A percentile compares a stretch with the other conserved stretches of the same genome.
Conservation (phyloP, 2,113 vertebrate species). For the Prolemur simus region DNA sequence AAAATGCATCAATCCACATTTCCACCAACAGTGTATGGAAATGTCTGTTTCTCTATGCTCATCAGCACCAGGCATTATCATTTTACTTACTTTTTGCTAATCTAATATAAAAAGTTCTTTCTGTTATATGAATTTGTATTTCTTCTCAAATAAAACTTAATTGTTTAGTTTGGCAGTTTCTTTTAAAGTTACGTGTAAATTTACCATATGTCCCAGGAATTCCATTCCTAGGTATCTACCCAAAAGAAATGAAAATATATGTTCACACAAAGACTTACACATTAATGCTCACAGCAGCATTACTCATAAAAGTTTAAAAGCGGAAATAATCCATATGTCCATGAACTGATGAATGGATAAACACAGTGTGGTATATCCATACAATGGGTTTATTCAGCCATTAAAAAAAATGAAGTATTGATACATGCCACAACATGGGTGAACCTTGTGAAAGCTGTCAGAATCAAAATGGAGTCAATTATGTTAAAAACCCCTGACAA, state of each 20-base stretch:
- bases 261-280: background rate
- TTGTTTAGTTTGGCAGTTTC: background rate
- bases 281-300: background rate
- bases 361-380: background rate
- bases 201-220: background rate
- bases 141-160: slow-evolving; percentile 3
- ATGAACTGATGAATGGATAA: background rate
- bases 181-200: background rate
- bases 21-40: background rate
- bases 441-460: background rate
- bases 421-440: background rate
- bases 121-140: background rate
- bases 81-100: background rate
- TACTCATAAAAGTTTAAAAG: background rate
- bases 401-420: background rate
- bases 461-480: background rate
- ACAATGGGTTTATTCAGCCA: background rate
- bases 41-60: background rate
- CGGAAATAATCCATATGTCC: background rate
- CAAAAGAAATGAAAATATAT: background rate
- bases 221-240: background rate
- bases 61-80: background rate
- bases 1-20: background rate
- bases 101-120: background rate
- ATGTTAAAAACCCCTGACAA: background rate